Evolutionary conservation across 2,888 invertebrate genomes (phyloP), one percentile per base, ranked within the genome.

Genomic region (Melanchra persicariae): DNA sequence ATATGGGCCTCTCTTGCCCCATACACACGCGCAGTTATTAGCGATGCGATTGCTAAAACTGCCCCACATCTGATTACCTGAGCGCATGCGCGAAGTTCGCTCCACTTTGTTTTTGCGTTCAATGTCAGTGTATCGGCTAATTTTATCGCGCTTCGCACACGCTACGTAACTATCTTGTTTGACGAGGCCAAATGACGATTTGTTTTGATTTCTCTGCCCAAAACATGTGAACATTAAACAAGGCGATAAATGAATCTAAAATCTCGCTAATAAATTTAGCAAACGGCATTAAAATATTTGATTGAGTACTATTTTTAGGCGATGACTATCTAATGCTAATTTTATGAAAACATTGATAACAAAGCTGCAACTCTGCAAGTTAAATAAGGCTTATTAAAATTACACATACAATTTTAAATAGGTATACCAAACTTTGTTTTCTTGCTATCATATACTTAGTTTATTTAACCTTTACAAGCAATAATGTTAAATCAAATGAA

Each of bases 111-210:
- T 95, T 94, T 95, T 93, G 93, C 95, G 95, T 95, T 95, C 95
- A 95, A 95, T 95, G 95, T 95, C 95, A 95, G 94, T 92, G 93
- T 95, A 95, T 94, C 93, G 91, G 93, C 95, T 95, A 95, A 95
- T 95, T 95, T 95, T 95, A 95, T 94, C 95, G 88, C 93, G 92
- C 89, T 90, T 91, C 93, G 92, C 91, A 90, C 88, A 90, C 89
- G 88, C 92, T 92, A 91, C 93, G 93, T 92, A 93, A 93, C 93
- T 91, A 93, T 93, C 90, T 91, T 91, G 91, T 92, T 93, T 91
- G 93, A 92, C 92, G 93, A 91, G 92, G 91, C 93, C 92, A 94
- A 93, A 92, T 91, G 89, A 91, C 91, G 90, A 92, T 94, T 94
- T 95, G 94, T 94, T 95, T 94, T 94, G 92, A 91, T 94, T 92